Conservation (phyloP, 1,140 invertebrate genomes). For the Drusus annulatus region DNA sequence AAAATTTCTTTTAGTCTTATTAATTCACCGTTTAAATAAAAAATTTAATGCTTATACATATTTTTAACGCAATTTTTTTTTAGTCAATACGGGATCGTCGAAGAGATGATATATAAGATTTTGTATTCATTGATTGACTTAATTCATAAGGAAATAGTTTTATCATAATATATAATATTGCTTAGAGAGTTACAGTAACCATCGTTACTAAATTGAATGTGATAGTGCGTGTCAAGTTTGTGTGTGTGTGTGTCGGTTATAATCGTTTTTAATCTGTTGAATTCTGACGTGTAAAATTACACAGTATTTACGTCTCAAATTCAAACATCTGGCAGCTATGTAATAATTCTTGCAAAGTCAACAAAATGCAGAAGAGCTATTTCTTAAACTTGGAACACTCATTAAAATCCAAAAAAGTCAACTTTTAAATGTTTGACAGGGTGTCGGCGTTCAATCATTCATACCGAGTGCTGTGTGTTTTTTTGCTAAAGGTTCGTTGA, state of each 20-base stretch:
- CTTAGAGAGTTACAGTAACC: not conserved
- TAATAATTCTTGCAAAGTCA: no score
- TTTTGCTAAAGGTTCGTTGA: no score
- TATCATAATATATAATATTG: not conserved
- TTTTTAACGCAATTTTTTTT: conserved; percentile 5
- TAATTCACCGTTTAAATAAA: conserved; percentile 2
- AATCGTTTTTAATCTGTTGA: not conserved
- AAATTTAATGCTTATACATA: not conserved
- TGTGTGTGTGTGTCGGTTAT: conserved; percentile 4
- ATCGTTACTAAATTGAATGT: not conserved
- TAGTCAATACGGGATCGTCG: not conserved
- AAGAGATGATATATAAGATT: not conserved
- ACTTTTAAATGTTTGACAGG: no score
- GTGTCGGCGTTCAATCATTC: no score
- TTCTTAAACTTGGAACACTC: no score
- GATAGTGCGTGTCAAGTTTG: conserved; percentile 11
- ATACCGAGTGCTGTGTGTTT: no score
- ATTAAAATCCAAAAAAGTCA: no score
- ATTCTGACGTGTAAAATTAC: no score
- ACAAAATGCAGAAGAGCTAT: no score
- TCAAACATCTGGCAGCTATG: no score
- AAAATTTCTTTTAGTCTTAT: not conserved
- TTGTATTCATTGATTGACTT: conserved; percentile 1
- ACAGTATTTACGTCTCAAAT: no score
- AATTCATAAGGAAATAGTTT: conserved; percentile 14